Evolutionary conservation across 2,888 invertebrate species (phyloP).

Genomic region (Mallateleia sp.): DNA sequence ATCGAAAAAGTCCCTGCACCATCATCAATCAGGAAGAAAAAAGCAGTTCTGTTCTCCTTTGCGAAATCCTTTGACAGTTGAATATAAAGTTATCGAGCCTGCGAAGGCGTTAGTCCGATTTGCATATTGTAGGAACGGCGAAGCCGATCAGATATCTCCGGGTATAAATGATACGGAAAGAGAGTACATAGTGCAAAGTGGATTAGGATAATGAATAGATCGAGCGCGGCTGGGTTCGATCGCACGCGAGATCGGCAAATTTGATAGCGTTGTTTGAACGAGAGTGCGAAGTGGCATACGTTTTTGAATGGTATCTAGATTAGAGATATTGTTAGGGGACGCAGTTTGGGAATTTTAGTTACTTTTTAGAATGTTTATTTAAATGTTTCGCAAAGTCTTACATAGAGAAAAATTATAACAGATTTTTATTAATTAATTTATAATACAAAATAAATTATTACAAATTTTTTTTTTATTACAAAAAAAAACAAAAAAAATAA

Average conservation of each 20-base stretch:
- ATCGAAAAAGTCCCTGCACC: background rate
- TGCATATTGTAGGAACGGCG: conserved; percentile 73
- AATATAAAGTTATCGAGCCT: conserved; percentile 67
- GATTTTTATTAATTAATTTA: no score
- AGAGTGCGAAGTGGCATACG: conserved; percentile 77
- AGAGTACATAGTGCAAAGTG: conserved; percentile 85
- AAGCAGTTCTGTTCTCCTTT: conserved; percentile 13
- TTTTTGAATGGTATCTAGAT: conserved; percentile 57
- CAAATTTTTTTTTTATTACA: no score
- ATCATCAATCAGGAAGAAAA: conserved; percentile 62
- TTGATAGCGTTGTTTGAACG: conserved; percentile 67
- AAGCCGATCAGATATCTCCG: conserved; percentile 67
- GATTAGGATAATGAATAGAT: conserved; percentile 87
- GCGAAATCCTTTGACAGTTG: conserved; percentile 56
- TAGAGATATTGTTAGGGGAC: conserved; percentile 13
- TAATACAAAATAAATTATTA: no score
- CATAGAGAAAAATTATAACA: no score
- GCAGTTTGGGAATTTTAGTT: background rate
- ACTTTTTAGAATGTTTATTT: background rate
- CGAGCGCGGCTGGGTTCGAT: conserved; percentile 82
- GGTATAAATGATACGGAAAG: conserved; percentile 82
- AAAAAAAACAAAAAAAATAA: no score
- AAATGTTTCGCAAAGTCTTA: no score
- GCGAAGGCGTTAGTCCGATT: conserved; percentile 72
- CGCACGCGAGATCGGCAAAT: conserved; percentile 80